Evolutionary conservation across 1,140 invertebrate species (phyloP).

Genomic region (Drosophila hydei): DNA sequence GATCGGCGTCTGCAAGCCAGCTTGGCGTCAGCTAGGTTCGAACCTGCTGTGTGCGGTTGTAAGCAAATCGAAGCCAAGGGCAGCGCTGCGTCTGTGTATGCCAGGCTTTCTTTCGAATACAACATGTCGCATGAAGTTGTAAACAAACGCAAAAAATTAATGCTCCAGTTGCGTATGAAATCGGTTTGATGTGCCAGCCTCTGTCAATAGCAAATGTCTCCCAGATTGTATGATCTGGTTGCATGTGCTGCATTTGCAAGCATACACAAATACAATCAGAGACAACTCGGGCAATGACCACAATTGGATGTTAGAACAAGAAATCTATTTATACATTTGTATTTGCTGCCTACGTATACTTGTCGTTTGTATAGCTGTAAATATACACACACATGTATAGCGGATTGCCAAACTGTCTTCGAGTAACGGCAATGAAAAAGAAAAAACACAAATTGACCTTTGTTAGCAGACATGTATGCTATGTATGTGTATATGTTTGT

Average conservation of each 20-base stretch:
- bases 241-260: neutral
- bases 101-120: neutral
- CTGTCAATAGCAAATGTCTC: neutral
- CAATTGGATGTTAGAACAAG: conserved; percentile 9
- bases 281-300: conserved; percentile 14
- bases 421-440: neutral
- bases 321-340: conserved; percentile 7
- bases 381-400: neutral
- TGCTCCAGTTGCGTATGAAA: neutral
- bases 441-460: neutral
- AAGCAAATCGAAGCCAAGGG: neutral
- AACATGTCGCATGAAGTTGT: neutral
- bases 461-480: too few relatives aligned
- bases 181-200: neutral
- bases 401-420: conserved; percentile 1
- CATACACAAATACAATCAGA: neutral
- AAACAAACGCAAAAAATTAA: neutral
- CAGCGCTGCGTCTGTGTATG: neutral
- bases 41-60: conserved; percentile 39
- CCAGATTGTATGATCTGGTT: neutral
- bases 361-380: neutral
- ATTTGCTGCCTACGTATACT: neutral
- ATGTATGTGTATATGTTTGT: too few relatives aligned
- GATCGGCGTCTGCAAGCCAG: neutral
- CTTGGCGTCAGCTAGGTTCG: neutral